Base-by-base conservation (phyloP, 2,113 vertebrate genomes). In the Sitta europaea region DNA sequence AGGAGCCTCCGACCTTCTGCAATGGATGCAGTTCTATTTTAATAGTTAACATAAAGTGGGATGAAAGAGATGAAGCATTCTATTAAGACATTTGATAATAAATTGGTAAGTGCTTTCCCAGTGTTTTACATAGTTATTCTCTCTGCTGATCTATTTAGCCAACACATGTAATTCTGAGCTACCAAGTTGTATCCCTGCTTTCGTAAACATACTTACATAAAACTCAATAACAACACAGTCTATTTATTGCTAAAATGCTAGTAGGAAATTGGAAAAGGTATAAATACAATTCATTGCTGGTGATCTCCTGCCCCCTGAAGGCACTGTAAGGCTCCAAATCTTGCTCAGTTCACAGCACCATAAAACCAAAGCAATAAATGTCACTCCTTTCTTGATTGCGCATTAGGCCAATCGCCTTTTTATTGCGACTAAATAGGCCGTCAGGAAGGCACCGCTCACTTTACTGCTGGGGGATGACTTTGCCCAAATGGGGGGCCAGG, bases 331-430 rank as follows among this genome's bases (percentile, higher is more conserved):
- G 88, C 91, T 96, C 85, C 95, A 95, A 94, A 93, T 96, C 93
- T 94, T 79, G 73, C 94, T 97, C 90, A 65, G 91, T 93, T 95
- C 96, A 94, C 79, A 87, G 85, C 47, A 58, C 83, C 95, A 84
- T 97, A 97, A 97, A 98, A 90, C 89, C 14, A 0, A 92, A 95
- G 98, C 95, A 94, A 97, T 97, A 97, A 96, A 97, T 96, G 96
- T 88, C 94, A 94, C 65, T 96, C 86, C 62, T 95, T 94, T 96
- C 93, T 86, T 97, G 95, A 97, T 96, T 92, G 94, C 33, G 17
- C 84, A 96, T 97, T 97, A 97, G 87, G 85, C 83, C 95, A 91
- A 97, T 91, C 59, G 86, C 65, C 91, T 75, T 97, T 97, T 97
- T 97, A 96, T 93, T 93, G 90, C n/a, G 6, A 45, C 92, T 94